Evolutionary conservation across 2,113 vertebrate species (phyloP).

Genomic region (Paraplagusia blochii): DNA sequence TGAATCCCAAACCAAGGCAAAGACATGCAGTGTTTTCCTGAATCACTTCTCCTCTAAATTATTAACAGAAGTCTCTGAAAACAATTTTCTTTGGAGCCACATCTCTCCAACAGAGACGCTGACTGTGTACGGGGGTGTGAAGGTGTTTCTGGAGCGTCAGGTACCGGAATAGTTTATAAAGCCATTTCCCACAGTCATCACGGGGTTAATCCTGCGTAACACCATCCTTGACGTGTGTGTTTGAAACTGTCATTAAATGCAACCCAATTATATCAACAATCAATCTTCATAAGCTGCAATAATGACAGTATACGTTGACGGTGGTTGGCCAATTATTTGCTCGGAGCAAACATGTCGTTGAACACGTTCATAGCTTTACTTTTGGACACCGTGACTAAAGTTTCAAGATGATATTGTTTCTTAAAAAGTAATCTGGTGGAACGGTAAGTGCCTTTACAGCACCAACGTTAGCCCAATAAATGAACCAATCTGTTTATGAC

Average conservation of each 20-base stretch:
- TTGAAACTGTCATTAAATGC: background rate
- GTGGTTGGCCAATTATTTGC: background rate
- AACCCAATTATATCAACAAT: background rate
- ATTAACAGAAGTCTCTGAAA: background rate
- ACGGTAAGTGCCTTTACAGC: constrained; percentile 13
- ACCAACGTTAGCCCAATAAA: constrained; percentile 21
- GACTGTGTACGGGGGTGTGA: too few species aligned
- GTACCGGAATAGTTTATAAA: too few species aligned
- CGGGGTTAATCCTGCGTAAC: background rate
- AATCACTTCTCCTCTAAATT: background rate
- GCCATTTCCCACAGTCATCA: background rate
- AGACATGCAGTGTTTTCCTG: background rate
- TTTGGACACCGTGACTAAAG: background rate
- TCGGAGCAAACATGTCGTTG: background rate
- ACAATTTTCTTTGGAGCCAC: background rate
- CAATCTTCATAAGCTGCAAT: background rate
- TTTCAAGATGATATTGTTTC: too few species aligned
- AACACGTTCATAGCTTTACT: background rate
- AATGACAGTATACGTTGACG: background rate
- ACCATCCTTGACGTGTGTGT: background rate
- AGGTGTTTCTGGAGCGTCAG: too few species aligned
- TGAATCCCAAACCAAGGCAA: background rate
- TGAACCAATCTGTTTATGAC: constrained; percentile 20
- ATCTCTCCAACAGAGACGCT: too few species aligned
- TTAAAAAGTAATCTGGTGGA: too few species aligned